phyloP scores from a whole-genome alignment of 2,113 vertebrate genomes.

The Salvelinus sp. region DNA sequence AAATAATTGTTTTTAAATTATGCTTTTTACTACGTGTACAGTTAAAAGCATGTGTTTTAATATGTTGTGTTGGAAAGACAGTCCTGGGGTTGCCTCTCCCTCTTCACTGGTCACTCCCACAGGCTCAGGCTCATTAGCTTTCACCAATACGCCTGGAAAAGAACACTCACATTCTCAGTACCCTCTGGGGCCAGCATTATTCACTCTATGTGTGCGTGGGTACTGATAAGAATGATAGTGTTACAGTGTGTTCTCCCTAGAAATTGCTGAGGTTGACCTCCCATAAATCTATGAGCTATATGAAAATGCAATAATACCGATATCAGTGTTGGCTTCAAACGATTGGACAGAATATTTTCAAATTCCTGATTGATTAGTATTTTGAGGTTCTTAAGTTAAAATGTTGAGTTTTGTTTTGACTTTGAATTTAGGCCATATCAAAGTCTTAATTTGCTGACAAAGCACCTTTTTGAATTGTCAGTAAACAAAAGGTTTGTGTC shows the following conservation, averaged over 20 bases:
- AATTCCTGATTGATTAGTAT: neutral
- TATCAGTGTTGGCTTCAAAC: neutral
- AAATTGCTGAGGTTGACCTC: neutral
- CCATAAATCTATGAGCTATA: neutral
- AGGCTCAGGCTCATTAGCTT: neutral
- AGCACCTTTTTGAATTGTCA: neutral
- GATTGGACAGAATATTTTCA: neutral
- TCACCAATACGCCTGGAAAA: neutral
- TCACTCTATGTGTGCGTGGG: constrained; percentile 5
- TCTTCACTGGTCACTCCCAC: constrained; percentile 10
- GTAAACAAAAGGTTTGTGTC: neutral
- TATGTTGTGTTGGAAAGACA: neutral
- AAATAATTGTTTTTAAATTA: no score
- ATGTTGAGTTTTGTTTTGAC: neutral
- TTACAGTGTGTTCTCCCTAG: constrained; percentile 22
- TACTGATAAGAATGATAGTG: constrained; percentile 17
- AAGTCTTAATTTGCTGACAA: neutral
- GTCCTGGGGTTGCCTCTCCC: neutral
- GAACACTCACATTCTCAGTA: neutral
- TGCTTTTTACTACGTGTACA: neutral
- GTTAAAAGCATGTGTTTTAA: neutral
- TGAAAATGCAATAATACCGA: neutral
- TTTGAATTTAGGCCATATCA: neutral
- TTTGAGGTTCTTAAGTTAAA: neutral
- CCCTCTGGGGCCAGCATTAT: neutral